Conservation (phyloP, 2,797 vertebrate genomes). For the Scomberomorus guttatus region DNA sequence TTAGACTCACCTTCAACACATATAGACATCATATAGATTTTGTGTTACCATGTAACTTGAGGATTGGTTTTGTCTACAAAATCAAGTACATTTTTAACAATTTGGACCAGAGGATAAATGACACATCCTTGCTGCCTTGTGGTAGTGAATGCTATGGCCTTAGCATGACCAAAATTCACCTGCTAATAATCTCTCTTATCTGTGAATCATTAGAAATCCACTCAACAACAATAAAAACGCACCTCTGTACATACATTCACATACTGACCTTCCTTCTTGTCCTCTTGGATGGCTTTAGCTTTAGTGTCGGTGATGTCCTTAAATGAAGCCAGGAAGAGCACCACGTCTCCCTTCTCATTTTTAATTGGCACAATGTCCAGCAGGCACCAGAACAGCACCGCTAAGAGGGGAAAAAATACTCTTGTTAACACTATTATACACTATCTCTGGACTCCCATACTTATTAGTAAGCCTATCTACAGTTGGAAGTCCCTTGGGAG, state of each 20-base stretch:
- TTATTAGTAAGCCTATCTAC: conserved; percentile 64
- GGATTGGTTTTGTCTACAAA: background rate
- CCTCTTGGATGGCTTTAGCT: conserved; percentile 92
- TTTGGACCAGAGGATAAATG: background rate
- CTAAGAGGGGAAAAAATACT: conserved; percentile 79
- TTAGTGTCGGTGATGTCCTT: conserved; percentile 98
- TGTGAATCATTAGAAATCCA: background rate
- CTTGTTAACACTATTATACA: conserved; percentile 38
- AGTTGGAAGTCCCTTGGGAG: conserved; percentile 52
- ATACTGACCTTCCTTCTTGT: conserved; percentile 95
- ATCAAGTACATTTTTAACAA: background rate
- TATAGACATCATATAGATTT: background rate
- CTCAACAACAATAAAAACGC: conserved; percentile 1
- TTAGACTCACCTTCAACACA: background rate
- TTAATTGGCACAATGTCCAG: conserved; percentile 99
- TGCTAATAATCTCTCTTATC: background rate
- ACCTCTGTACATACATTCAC: conserved; percentile 6
- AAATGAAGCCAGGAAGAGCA: conserved; percentile 97
- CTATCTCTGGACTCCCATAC: conserved; percentile 39
- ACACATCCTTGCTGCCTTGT: background rate
- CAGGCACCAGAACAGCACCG: conserved; percentile 96
- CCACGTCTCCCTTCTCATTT: conserved; percentile 98
- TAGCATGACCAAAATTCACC: background rate
- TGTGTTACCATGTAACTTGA: background rate
- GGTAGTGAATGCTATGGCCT: background rate